Base-by-base conservation (phyloP, 2,797 vertebrate genomes). In the Argya squamiceps region DNA sequence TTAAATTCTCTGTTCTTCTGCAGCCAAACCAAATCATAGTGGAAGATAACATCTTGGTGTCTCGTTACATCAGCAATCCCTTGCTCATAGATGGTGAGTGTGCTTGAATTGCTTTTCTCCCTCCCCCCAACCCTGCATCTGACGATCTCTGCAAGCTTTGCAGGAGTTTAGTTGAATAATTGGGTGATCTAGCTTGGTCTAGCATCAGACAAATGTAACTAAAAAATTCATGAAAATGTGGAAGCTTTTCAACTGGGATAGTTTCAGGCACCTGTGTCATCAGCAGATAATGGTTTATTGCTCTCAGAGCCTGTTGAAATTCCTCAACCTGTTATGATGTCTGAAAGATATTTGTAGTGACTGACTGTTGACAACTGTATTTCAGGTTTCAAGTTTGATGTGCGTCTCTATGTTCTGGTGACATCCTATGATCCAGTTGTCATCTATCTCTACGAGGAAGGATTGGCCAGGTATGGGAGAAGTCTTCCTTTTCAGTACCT, bases 381-480 rank as follows among this genome's bases (percentile, higher is more conserved):
- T 93, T 64, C 97, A 99, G 99, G 99, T 92, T 99, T 99, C 98
- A 99, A 99, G 97, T 99, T 99, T 11, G 99, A 99, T 37, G 98
- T 99, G 71, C 98, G 99, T 32, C 97, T 99, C 68, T 99, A 99
- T 46, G 99, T 99, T 91, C 97, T 99, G 77, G 99, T 99, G 78
- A 99, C 99, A 5, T 99, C 99, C 43, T 99, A 99, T 47, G 99
- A 99, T 89, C 99, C 99, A 1, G 98, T 99, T 55, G 97, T 99
- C 79, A 98, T 99, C 94, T 99, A 99, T 83, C 98, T 99, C 77
- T 99, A 99, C 16, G 99, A 99, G 97, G 99, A 99, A 96, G 99
- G 99, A 68, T 94, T 99, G 67, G 99, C 99, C 49, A 99, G 99
- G 99, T 99, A 98, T 91, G 97, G 85, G 32, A 76, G 24, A 50